Percentiles rank a stretch among this genome's conserved stretches.
phyloP scores from a whole-genome alignment of 2,888 invertebrate species.

The Stenchaetothrips biformis region DNA sequence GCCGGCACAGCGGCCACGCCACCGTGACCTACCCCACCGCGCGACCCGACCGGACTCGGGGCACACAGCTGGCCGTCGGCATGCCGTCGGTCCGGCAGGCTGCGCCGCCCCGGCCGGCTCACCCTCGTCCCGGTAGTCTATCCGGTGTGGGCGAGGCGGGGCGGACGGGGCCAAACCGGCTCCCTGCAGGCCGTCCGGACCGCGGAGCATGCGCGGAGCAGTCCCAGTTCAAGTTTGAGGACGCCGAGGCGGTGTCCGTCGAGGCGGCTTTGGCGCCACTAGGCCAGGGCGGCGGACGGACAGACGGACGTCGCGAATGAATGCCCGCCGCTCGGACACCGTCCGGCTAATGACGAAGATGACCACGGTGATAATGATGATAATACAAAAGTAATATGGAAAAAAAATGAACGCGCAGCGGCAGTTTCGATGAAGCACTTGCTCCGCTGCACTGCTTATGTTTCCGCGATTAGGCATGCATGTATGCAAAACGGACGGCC shows the following conservation, averaged over 20 bases:
- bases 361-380: not conserved
- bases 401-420: not conserved
- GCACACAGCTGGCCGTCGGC: constrained; percentile 1
- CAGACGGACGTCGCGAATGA: not conserved
- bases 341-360: not conserved
- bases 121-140: not conserved
- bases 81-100: not conserved
- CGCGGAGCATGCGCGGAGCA: not conserved
- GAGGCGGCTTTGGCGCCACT: not conserved
- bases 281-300: too few species aligned
- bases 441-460: not conserved
- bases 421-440: not conserved
- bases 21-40: constrained; percentile 13
- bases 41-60: not conserved
- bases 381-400: not conserved
- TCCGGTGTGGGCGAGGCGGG: constrained; percentile 8
- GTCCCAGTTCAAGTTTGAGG: not conserved
- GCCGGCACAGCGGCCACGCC: not conserved
- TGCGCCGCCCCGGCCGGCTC: too few species aligned
- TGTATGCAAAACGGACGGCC: constrained; percentile 2
- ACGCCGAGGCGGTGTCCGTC: not conserved
- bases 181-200: not conserved
- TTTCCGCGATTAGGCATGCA: constrained; percentile 12
- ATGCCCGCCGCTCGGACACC: not conserved
- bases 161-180: constrained; percentile 2